Base-by-base conservation (phyloP, 2,888 invertebrate species). In the Ganaspis brasiliensis region DNA sequence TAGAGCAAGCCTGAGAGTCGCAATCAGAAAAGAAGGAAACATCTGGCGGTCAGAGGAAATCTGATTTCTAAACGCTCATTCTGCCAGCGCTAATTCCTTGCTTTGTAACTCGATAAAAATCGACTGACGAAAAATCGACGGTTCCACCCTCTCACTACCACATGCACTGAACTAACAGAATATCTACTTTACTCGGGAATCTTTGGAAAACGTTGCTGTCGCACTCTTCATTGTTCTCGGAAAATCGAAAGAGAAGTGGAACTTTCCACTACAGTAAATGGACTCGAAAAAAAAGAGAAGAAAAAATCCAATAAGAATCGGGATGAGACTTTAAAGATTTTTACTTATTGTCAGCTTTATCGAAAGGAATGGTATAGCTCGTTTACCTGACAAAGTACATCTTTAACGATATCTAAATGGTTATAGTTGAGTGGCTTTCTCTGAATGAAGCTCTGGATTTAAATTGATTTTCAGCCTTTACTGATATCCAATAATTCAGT, bases 41-140 rank as follows among this genome's bases (percentile, higher is more conserved):
- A 89, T 89, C 89, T 89, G 90, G 87, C 87, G 84, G 83, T 83
- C 77, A 77, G 79, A 84, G 87, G 85, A 88, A 89, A 89, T 89
- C 87, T 86, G 88, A 90, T 90, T 89, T 88, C 87, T 86, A 83
- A 84, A 81, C 84, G 83, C 74, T 83, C 76, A 79, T 81, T 81
- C 76, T 77, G 76, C 37, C 73, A 63, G 75, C 76, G 83, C 81
- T 87, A 88, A 88, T 87, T 88, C 79, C 82, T 84, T 73, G 75
- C 83, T 86, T 86, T 82, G 82, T 89, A 87, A 89, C 81, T 86
- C 86, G 84, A 89, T 89, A 87, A 86, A 89, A 88, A 86, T 84
- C 85, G 82, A 84, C 71, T 72, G 74, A 49, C 73, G 72, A 75
- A 79, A 81, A 82, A 81, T 83, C 79, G 79, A 73, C 72, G 56